These are phyloP conservation scores for Platichthys flesus DNA, from an alignment of 2,113 vertebrate species.

Conservation along the genomic window DNA sequence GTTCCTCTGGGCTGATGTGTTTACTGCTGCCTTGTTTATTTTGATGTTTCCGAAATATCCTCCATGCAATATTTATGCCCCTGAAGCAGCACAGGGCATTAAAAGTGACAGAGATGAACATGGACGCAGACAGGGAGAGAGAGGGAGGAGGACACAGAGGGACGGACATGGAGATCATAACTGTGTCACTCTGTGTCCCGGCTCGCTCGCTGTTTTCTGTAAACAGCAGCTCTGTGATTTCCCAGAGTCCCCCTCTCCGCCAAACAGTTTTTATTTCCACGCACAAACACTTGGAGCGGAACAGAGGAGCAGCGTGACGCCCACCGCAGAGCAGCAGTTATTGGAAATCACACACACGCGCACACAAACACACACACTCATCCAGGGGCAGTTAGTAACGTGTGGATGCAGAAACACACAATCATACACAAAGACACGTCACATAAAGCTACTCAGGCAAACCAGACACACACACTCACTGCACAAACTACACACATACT, in stretches of 20 bases:
- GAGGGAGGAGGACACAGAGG: slow-evolving; percentile 17
- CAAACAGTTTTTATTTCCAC: slow-evolving; percentile 54
- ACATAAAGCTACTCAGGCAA: background rate
- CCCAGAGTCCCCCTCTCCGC: slow-evolving; percentile 43
- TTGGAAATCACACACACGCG: slow-evolving; percentile 40
- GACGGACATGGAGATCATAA: slow-evolving; percentile 41
- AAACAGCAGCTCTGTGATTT: slow-evolving; percentile 53
- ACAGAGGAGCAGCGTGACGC: slow-evolving; percentile 34
- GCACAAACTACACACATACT: slow-evolving; percentile 12
- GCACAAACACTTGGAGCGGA: slow-evolving; percentile 63
- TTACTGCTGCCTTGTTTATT: slow-evolving; percentile 39
- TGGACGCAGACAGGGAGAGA: slow-evolving; percentile 29
- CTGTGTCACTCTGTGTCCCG: slow-evolving; percentile 33
- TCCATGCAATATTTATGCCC: slow-evolving; percentile 40
- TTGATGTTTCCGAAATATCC: slow-evolving; percentile 38
- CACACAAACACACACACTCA: slow-evolving; percentile 11
- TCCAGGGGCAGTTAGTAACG: slow-evolving; percentile 29
- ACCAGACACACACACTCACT: slow-evolving; percentile 7
- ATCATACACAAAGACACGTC: background rate
- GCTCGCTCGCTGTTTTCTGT: slow-evolving; percentile 42
- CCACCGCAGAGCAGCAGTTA: slow-evolving; percentile 33
- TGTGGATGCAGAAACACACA: slow-evolving; percentile 30
- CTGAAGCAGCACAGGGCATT: slow-evolving; percentile 26
- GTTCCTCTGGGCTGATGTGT: slow-evolving; percentile 22
- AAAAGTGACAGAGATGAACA: slow-evolving; percentile 49